Percentiles rank a stretch among this genome's conserved stretches.
These are phyloP conservation scores for Scelioninae gen. 1 DNA, from an alignment of 2,888 invertebrate species.

Conservation along the genomic window DNA sequence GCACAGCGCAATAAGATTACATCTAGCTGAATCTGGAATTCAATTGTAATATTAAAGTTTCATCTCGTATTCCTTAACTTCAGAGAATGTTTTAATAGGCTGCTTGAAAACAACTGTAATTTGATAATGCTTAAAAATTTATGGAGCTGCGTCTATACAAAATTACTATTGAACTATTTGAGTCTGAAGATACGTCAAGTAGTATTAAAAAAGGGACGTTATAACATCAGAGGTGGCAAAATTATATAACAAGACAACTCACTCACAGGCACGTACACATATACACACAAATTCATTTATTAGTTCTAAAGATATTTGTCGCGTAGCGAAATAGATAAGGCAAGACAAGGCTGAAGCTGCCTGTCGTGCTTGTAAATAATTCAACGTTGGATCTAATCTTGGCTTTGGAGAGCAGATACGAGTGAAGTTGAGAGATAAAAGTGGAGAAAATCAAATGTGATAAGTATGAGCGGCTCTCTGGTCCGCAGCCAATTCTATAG, in stretches of 20 bases:
- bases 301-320: slow-evolving; percentile 41
- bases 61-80: slow-evolving; percentile 14
- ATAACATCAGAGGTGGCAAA: background rate
- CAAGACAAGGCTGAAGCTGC: slow-evolving; percentile 20
- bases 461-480: slow-evolving; percentile 48
- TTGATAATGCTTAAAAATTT: slow-evolving; percentile 23
- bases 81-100: slow-evolving; percentile 18
- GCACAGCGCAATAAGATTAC: no score
- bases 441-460: slow-evolving; percentile 41
- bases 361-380: slow-evolving; percentile 46
- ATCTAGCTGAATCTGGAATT: background rate
- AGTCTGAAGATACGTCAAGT: slow-evolving; percentile 6
- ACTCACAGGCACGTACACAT: no score
- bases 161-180: slow-evolving; percentile 18
- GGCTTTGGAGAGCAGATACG: slow-evolving; percentile 24
- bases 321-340: slow-evolving; percentile 29
- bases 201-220: slow-evolving; percentile 23
- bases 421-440: slow-evolving; percentile 31
- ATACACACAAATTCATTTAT: slow-evolving; percentile 47
- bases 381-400: slow-evolving; percentile 48
- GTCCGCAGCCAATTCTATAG: slow-evolving; percentile 47
- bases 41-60: slow-evolving; percentile 26
- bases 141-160: background rate
- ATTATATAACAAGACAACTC: slow-evolving; percentile 21
- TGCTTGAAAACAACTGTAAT: slow-evolving; percentile 13